Conservation (phyloP, 2,797 vertebrate genomes). For the Acanthurus leucopareius region DNA sequence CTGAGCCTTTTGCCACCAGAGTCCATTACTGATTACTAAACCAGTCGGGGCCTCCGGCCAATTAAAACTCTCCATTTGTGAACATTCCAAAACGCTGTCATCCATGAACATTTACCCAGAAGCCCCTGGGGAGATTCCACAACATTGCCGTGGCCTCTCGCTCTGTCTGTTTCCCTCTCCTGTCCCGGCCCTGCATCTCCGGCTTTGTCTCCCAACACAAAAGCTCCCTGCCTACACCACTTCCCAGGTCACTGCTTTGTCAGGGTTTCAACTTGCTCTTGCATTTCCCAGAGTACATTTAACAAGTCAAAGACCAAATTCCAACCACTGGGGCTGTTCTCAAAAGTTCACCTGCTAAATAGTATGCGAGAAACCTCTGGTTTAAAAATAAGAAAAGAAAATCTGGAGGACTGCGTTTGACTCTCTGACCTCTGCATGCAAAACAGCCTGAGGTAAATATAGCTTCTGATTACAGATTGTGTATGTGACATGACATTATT, state of each 20-base stretch:
- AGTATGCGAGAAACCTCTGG: neutral
- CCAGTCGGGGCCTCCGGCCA: slow-evolving; percentile 82
- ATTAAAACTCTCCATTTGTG: slow-evolving; percentile 87
- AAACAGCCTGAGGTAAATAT: neutral
- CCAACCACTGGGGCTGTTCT: slow-evolving; percentile 32
- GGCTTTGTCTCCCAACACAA: slow-evolving; percentile 86
- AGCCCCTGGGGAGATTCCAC: slow-evolving; percentile 86
- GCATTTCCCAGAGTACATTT: slow-evolving; percentile 69
- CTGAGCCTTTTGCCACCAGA: slow-evolving; percentile 60
- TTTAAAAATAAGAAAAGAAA: neutral
- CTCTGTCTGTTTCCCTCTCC: slow-evolving; percentile 72
- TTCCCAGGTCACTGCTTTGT: slow-evolving; percentile 88
- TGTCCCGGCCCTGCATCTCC: slow-evolving; percentile 76
- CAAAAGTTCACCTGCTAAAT: slow-evolving; percentile 39
- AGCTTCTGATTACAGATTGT: slow-evolving; percentile 12
- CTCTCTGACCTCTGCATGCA: slow-evolving; percentile 28
- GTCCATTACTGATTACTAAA: slow-evolving; percentile 82
- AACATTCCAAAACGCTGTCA: slow-evolving; percentile 88
- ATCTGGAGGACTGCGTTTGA: slow-evolving; percentile 1
- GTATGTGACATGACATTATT: neutral
- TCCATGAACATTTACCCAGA: slow-evolving; percentile 88
- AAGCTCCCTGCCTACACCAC: slow-evolving; percentile 87
- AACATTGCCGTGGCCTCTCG: slow-evolving; percentile 82
- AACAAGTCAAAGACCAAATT: slow-evolving; percentile 73
- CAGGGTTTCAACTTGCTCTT: slow-evolving; percentile 78